Conservation (phyloP, 1,140 invertebrate species). For the Sarcophaga bullata region DNA sequence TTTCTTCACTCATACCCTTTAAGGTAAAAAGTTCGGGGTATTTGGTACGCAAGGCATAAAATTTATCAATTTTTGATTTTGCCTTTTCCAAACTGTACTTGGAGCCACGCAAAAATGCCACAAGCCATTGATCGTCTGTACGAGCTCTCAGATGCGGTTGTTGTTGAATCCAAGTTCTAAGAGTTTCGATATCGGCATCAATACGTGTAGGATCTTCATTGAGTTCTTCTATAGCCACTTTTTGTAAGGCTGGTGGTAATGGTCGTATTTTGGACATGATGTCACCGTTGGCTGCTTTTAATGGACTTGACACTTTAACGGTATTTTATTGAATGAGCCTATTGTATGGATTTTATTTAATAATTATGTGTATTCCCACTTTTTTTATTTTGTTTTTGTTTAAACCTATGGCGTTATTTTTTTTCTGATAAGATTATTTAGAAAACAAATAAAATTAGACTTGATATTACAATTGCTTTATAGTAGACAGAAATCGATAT, state of each 20-base stretch:
- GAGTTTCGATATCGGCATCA: conserved; percentile 67
- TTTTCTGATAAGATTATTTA: conserved; percentile 12
- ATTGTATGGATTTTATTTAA: too few relatives aligned
- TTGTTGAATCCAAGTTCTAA: conserved; percentile 71
- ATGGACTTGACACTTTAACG: background rate
- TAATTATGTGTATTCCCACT: too few relatives aligned
- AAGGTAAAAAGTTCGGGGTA: conserved; percentile 19
- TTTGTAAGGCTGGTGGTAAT: conserved; percentile 63
- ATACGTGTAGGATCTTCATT: conserved; percentile 69
- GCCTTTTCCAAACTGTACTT: conserved; percentile 74
- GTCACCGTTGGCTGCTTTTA: background rate
- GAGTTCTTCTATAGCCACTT: conserved; percentile 68
- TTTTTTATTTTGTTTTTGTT: too few relatives aligned
- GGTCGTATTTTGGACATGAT: conserved; percentile 58
- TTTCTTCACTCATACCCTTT: conserved; percentile 1
- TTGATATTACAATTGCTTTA: too few relatives aligned
- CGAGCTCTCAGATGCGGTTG: conserved; percentile 68
- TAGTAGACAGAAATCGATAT: too few relatives aligned
- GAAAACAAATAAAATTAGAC: background rate
- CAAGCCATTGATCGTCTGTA: conserved; percentile 69
- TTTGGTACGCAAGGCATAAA: conserved; percentile 29
- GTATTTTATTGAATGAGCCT: background rate
- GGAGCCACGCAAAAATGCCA: conserved; percentile 71
- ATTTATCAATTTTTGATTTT: conserved; percentile 71
- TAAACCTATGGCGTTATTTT: background rate